Base-by-base conservation (phyloP, 2,113 vertebrate genomes). In the Nothoprocta perdicaria region DNA sequence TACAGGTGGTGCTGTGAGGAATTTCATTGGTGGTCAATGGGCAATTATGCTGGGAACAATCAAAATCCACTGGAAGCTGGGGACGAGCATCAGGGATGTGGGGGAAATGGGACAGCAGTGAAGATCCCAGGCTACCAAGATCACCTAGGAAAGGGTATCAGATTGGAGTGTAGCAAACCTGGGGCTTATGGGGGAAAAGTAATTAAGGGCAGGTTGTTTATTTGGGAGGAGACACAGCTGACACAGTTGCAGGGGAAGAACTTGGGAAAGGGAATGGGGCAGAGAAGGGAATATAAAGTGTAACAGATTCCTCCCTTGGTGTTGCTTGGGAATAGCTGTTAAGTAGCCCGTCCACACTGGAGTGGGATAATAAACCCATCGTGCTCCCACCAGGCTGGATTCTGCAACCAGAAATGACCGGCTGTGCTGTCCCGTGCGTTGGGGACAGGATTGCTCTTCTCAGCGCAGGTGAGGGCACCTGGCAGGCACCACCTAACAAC, bases 61-160 rank as follows among this genome's bases (percentile, higher is more conserved):
- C 1, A 0, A 43, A 71, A 48, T 86, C 67, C 46, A 78, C 41
- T 71, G 68, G 50, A 74, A 60, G 17, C 7, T 31, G 21, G 6
- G n/a, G 22, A 1, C 58, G 38, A 72, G 12, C 2, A 0, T 29
- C 72, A 58, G 35, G 9, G 9, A 5, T 46, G 57, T 76, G 40
- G 7, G 40, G 55, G 50, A 3, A 60, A 26, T 52, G 14, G 19
- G 27, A 57, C 48, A 74, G 40, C 18, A 55, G 53, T 29, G 48
- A 48, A 22, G 10, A 23, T 48, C 48, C 48, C 48, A 22, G 48
- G 48, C 48, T 48, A 9, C 21, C 48, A 48, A 48, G 21, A 11
- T 48, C 48, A 55, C 16, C 1, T 21, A 1, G 9, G 22, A 61
- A 68, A 6, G 63, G 2, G 0, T 26, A 45, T 62, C 29, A 85